These are phyloP conservation scores for Muscicapa striata DNA, from an alignment of 2,797 vertebrate species.

Conservation along the genomic window DNA sequence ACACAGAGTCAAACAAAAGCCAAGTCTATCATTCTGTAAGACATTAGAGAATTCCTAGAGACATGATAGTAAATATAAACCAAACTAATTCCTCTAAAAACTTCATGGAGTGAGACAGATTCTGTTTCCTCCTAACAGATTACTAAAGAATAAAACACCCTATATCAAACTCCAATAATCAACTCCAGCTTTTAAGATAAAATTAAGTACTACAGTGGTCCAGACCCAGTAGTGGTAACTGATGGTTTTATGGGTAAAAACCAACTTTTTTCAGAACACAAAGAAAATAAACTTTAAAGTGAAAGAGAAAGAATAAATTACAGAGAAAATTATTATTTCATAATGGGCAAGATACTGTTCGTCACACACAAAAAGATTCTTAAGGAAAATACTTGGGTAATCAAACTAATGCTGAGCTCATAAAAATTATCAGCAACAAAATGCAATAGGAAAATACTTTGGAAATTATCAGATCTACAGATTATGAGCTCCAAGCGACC, in stretches of 20 bases:
- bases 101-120: neutral
- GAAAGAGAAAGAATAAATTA: neutral
- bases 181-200: neutral
- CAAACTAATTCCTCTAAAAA: neutral
- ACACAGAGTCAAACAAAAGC: neutral
- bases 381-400: neutral
- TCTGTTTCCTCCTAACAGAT: neutral
- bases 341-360: neutral
- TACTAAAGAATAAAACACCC: neutral
- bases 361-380: neutral
- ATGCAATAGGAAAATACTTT: neutral
- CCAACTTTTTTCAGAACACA: neutral
- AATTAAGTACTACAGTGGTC: neutral
- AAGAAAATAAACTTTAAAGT: neutral
- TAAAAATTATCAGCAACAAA: constrained; percentile 14
- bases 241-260: neutral
- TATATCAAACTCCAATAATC: neutral
- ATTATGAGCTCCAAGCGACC: neutral
- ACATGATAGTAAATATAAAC: neutral
- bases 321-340: neutral
- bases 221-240: neutral
- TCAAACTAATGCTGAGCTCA: neutral
- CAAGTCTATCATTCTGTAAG: neutral
- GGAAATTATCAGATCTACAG: neutral
- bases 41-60: neutral